A percentile compares a stretch with the other conserved stretches of the same genome.
phyloP scores from a whole-genome alignment of 2,888 invertebrate genomes.

The Heliconius sara region DNA sequence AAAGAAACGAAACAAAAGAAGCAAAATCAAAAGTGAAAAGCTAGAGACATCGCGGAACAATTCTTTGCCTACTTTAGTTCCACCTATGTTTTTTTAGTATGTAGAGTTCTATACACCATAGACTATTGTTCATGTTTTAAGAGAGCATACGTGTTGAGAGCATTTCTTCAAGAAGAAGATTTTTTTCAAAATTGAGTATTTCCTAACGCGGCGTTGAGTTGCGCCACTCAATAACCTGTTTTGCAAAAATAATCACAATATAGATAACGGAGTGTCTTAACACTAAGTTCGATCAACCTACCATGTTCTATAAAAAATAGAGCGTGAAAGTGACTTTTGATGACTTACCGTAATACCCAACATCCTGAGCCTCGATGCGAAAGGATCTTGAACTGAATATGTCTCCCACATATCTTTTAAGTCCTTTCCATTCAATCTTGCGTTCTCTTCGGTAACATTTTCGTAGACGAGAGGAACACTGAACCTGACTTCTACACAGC shows the following conservation, averaged over 20 bases:
- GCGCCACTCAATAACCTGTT: too few relatives aligned
- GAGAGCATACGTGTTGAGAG: slow-evolving; percentile 20
- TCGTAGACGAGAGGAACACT: slow-evolving; percentile 68
- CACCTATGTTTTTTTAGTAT: slow-evolving; percentile 10
- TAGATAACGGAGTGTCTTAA: background rate
- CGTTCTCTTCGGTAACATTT: slow-evolving; percentile 55
- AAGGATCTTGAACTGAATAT: slow-evolving; percentile 61
- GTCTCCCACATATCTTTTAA: slow-evolving; percentile 69
- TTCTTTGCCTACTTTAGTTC: slow-evolving; percentile 36
- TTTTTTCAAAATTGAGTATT: background rate
- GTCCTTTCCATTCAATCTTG: slow-evolving; percentile 61
- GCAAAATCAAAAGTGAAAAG: slow-evolving; percentile 40
- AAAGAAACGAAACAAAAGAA: slow-evolving; percentile 29
- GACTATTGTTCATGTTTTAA: slow-evolving; percentile 25
- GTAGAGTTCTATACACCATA: slow-evolving; percentile 27
- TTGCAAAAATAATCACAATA: too few relatives aligned
- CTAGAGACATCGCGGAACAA: slow-evolving; percentile 33
- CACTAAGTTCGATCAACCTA: background rate
- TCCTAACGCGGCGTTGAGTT: too few relatives aligned
- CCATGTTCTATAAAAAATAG: background rate
- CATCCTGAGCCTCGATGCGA: slow-evolving; percentile 57
- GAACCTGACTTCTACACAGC: slow-evolving; percentile 68
- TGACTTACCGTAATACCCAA: slow-evolving; percentile 64
- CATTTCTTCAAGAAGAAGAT: too few relatives aligned
- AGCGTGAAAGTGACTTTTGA: background rate